These are phyloP conservation scores for Myxocyprinus asiaticus DNA, from an alignment of 2,113 vertebrate species.

Conservation along the genomic window DNA sequence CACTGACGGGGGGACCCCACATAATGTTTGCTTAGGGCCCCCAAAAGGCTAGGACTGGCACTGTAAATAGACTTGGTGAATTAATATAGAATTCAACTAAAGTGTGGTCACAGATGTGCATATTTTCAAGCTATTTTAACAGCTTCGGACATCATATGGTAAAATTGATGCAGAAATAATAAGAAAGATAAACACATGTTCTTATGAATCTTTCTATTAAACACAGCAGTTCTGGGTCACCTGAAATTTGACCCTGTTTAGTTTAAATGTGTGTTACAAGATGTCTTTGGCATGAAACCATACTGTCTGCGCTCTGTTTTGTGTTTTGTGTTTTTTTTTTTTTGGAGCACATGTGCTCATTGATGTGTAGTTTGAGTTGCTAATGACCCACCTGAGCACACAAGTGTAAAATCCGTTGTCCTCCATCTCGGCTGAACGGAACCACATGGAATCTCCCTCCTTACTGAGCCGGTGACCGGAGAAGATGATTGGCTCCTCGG, in stretches of 20 bases:
- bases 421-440: conserved; percentile 89
- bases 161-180: no score
- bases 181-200: not conserved
- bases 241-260: not conserved
- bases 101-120: no score
- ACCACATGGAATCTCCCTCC: conserved; percentile 96
- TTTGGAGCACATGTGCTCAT: not conserved
- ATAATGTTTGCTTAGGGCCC: no score
- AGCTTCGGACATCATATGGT: no score
- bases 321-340: no score
- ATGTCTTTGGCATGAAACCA: not conserved
- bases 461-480: conserved; percentile 95
- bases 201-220: not conserved
- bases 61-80: no score
- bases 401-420: conserved; percentile 98
- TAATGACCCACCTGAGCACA: conserved; percentile 85
- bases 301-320: no score
- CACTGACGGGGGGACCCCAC: no score
- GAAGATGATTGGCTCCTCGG: conserved; percentile 98
- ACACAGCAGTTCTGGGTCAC: not conserved
- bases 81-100: no score
- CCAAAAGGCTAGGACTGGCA: no score
- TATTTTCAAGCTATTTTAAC: no score
- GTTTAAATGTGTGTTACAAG: not conserved
- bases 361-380: not conserved